Conservation (phyloP, 2,888 invertebrate genomes). For the Flabesymbios commensalis region DNA sequence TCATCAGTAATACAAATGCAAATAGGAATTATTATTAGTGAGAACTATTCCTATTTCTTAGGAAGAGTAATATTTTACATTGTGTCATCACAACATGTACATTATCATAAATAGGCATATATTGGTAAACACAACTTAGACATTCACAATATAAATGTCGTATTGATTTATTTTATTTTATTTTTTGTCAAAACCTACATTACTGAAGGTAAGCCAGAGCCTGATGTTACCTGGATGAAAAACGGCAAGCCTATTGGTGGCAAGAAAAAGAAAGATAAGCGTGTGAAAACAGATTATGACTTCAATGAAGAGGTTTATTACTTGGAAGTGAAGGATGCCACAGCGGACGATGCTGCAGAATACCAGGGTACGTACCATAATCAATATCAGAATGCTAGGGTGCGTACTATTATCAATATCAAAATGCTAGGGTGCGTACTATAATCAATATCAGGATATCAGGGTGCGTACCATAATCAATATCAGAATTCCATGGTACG, state of each 20-base stretch:
- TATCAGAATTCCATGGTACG: conserved; percentile 1
- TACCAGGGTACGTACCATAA: neutral
- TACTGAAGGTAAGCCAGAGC: conserved; percentile 29
- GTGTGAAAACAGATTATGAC: conserved; percentile 16
- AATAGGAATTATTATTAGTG: too few relatives aligned
- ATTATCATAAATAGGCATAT: too few relatives aligned
- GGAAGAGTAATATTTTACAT: too few relatives aligned
- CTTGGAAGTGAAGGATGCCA: conserved; percentile 38
- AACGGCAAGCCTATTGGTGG: conserved; percentile 27
- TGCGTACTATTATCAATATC: neutral
- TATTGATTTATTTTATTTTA: too few relatives aligned
- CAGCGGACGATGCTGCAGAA: conserved; percentile 31
- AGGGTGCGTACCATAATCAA: conserved; percentile 2
- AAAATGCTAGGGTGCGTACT: conserved; percentile 1
- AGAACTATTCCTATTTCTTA: too few relatives aligned
- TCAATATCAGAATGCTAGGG: conserved; percentile 1
- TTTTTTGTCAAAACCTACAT: too few relatives aligned
- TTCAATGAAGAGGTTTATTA: conserved; percentile 33
- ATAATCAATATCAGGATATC: neutral
- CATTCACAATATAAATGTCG: too few relatives aligned
- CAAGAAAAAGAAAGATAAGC: conserved; percentile 19
- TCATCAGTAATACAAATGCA: too few relatives aligned
- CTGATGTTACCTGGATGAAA: conserved; percentile 36
- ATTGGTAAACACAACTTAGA: too few relatives aligned
- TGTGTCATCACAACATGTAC: too few relatives aligned